Percentiles rank a stretch among this genome's conserved stretches.
Conservation (phyloP, 1,140 invertebrate genomes). For the Diprion similis region DNA sequence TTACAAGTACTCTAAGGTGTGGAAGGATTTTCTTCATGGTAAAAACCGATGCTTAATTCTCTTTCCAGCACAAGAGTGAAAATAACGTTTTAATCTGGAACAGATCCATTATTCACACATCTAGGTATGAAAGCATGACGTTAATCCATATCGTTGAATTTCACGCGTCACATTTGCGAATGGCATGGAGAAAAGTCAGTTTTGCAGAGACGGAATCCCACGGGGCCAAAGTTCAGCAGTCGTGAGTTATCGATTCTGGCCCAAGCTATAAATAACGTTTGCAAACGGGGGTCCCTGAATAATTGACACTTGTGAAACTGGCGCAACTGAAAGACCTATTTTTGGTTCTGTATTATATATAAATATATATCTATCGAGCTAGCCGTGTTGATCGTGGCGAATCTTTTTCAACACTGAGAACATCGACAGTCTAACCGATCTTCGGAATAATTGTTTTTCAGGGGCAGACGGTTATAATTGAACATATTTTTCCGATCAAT, state of each 20-base stretch:
- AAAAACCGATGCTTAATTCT: too few relatives aligned
- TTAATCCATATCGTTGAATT: not conserved
- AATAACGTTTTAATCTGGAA: too few relatives aligned
- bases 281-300: not conserved
- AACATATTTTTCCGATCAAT: too few relatives aligned
- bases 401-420: too few relatives aligned
- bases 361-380: not conserved
- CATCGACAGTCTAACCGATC: too few relatives aligned
- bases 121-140: not conserved
- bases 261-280: not conserved
- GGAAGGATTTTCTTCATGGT: too few relatives aligned
- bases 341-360: too few relatives aligned
- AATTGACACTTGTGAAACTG: not conserved
- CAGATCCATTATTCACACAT: too few relatives aligned
- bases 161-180: not conserved
- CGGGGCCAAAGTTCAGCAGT: constrained; percentile 1
- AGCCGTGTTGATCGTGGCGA: not conserved
- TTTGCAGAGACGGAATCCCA: not conserved
- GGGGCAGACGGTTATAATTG: too few relatives aligned
- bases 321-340: constrained; percentile 1
- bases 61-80: too few relatives aligned
- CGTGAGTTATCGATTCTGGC: not conserved
- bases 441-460: too few relatives aligned
- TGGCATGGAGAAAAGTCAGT: not conserved
- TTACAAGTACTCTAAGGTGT: too few relatives aligned